Base-by-base conservation (phyloP, 2,113 vertebrate genomes). In the Vombatus ursinus region DNA sequence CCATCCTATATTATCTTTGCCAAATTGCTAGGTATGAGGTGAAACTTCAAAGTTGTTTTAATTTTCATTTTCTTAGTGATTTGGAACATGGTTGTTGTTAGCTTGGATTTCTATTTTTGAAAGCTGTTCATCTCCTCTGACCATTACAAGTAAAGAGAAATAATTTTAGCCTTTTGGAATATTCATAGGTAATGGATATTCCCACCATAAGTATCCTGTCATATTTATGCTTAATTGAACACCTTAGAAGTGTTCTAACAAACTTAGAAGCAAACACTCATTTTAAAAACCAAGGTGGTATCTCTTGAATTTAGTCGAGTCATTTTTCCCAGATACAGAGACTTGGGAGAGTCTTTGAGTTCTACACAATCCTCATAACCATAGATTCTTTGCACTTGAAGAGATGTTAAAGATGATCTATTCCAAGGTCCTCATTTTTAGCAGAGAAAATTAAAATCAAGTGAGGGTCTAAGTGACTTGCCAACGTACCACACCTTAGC, bases 231-330 rank as follows among this genome's bases (percentile, higher is more conserved):
- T 90, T 91, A 89, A n/a, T 44, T 90, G 31, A 96, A 92, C 77
- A 23, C 96, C n/a, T n/a, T n/a, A n/a, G n/a, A n/a, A n/a, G n/a
- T n/a, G n/a, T n/a, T n/a, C n/a, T n/a, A n/a, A n/a, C 77, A 96
- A 92, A 61, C 50, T 93, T 53, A 94, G 90, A 93, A 96, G 48
- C 3, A 28, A 90, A 51, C 5, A 2, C 44, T 91, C n/a, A 31
- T 94, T 96, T 95, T 94, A 94, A 94, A 94, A 94, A 92, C 50
- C 89, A 95, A 90, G 52, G 3, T 97, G 52, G 50, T 26, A 94
- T 94, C 47, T 44, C 77, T 95, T 28, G 14, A 19, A 91, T 90
- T 94, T 54, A 92, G 52, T 84, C 96, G 90, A 90, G 92, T 91
- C 90, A 91, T 94, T 92, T 95, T 92, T 92, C 26, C 89, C 94